Percentiles rank a stretch among this genome's conserved stretches.
phyloP scores from a whole-genome alignment of 2,113 vertebrate genomes.

The Prunella fulvescens region DNA sequence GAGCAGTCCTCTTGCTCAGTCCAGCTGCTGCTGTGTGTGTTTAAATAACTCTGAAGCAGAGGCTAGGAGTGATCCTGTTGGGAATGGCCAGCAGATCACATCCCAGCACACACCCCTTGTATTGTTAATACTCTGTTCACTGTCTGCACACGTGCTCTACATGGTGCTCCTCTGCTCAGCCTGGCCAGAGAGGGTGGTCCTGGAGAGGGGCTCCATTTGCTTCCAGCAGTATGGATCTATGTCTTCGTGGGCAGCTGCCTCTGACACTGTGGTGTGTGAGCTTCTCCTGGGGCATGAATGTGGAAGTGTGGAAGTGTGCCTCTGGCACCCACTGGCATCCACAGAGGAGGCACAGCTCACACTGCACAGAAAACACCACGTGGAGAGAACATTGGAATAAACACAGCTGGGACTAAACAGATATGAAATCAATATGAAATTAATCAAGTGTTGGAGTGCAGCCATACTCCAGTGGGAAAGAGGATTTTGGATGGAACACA shows the following conservation, averaged over 20 bases:
- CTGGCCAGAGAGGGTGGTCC: neutral
- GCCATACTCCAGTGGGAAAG: neutral
- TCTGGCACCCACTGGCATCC: neutral
- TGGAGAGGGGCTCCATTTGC: neutral
- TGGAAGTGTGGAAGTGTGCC: neutral
- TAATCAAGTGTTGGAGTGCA: neutral
- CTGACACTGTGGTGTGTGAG: neutral
- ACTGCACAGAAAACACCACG: neutral
- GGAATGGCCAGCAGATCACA: neutral
- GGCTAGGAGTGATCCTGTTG: neutral
- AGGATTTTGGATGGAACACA: neutral
- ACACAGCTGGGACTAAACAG: neutral
- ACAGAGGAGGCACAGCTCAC: neutral
- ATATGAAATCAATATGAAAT: neutral
- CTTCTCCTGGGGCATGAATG: fast-evolving
- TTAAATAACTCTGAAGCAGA: neutral
- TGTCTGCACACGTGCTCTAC: fast-evolving
- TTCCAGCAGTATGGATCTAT: neutral
- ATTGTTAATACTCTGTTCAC: neutral
- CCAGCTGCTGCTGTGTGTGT: neutral
- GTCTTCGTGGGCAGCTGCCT: neutral
- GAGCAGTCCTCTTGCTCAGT: neutral
- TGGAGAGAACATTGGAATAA: neutral
- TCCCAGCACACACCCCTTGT: neutral
- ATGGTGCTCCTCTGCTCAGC: neutral